Conservation (phyloP, 2,113 vertebrate genomes). For the Mionectes macconnelli region DNA sequence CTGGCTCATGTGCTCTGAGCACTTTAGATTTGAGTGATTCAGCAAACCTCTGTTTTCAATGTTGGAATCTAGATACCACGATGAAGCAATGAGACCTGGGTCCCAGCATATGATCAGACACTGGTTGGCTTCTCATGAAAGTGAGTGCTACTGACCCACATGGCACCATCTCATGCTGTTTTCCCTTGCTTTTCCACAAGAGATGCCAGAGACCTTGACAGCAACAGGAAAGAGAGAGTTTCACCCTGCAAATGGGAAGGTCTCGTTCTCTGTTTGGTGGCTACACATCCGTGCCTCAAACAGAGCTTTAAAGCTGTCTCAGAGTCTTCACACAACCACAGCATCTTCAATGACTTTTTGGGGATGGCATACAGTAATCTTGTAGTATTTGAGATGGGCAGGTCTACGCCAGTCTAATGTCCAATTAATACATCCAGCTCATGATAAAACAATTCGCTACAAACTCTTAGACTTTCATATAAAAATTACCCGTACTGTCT, state of each 20-base stretch:
- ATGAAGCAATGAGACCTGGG: accelerated
- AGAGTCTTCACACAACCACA: neutral
- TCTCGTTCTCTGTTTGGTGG: neutral
- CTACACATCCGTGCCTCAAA: neutral
- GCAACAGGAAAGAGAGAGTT: neutral
- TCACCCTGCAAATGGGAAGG: neutral
- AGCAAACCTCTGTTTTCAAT: neutral
- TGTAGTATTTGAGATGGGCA: neutral
- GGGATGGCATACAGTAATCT: neutral
- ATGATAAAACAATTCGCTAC: neutral
- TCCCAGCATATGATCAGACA: neutral
- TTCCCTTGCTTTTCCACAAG: neutral
- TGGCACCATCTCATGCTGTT: neutral
- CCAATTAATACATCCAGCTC: neutral
- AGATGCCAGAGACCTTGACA: neutral
- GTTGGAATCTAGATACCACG: neutral
- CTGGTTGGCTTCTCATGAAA: neutral
- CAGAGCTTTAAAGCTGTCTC: neutral
- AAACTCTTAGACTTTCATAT: neutral
- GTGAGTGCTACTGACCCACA: too few relatives aligned
- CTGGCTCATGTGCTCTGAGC: neutral
- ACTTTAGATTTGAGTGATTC: neutral
- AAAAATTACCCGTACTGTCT: neutral
- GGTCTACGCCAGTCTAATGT: neutral
- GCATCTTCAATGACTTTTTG: neutral